Base-by-base conservation (phyloP, 2,888 invertebrate species). In the Pollenia labialis region DNA sequence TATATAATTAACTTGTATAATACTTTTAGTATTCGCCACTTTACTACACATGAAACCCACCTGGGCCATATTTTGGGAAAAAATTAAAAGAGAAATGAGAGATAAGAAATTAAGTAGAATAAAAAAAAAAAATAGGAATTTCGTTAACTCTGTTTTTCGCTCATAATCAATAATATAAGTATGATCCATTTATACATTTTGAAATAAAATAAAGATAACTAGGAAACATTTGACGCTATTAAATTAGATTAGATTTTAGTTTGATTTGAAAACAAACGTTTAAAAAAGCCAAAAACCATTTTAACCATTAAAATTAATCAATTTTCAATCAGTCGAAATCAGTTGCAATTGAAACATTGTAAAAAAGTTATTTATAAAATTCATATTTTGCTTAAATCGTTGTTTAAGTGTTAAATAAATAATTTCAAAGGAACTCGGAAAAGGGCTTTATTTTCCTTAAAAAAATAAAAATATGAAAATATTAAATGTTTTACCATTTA, bases 211-310 rank as follows among this genome's bases (percentile, higher is more conserved):
- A 18, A 18, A 44, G 76, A 72, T 76, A 72, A 62, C 52, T 66
- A 54, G 46, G 14, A 75, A 48, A 18, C 50, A 54, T 40, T 69
- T 69, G 14, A 16, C 32, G 10, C 14, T 56, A 40, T 44, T 40
- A 7, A 4, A 32, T 4, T 44, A 56, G 82, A 86, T 87, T 72
- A 87, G 76, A 86, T 79, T 32, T 32, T 32, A 6, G 32, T 32
- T 86, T 60, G 82, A 80, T 80, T 86, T 60, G 79, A 58, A 75
- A 82, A 75, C 64, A 14, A 58, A 8, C 54, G n/a, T 9, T 23
- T 7, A 40, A 11, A 74, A 75, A n/a, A 48, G 4, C 16, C 32
- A 32, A 42, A n/a, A 52, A 54, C 18, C 14, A 18, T 32, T 76
- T 75, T 58, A 23, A 23, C 32, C 42, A 68, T 60, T 46, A 58